These are phyloP conservation scores for Drosophila pandora DNA, from an alignment of 1,140 invertebrate species.

Conservation along the genomic window DNA sequence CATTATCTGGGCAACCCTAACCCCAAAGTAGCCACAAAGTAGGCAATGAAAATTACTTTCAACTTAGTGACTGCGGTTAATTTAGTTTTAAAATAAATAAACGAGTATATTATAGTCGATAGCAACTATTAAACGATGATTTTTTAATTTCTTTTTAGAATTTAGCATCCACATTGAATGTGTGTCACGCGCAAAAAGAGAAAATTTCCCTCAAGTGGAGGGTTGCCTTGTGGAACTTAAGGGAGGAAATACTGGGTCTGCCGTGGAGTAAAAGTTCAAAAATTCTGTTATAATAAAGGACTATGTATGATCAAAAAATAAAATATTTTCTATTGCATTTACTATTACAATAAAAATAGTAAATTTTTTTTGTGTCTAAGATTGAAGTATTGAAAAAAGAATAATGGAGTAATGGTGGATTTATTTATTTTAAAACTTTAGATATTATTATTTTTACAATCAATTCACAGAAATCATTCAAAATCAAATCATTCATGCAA, in stretches of 20 bases:
- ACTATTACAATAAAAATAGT: too few relatives aligned
- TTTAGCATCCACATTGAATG: slow-evolving; percentile 33
- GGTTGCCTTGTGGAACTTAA: slow-evolving; percentile 37
- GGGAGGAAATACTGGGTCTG: slow-evolving; percentile 24
- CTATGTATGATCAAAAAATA: neutral
- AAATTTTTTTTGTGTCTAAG: too few relatives aligned
- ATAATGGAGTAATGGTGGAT: too few relatives aligned
- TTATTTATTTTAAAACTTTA: too few relatives aligned
- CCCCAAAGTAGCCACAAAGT: neutral
- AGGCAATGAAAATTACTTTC: too few relatives aligned
- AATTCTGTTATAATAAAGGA: neutral
- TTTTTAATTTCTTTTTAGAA: neutral
- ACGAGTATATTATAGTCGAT: neutral
- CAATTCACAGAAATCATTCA: too few relatives aligned
- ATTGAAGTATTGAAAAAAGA: too few relatives aligned
- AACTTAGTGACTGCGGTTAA: neutral
- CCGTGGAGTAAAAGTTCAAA: neutral
- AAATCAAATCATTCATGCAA: too few relatives aligned
- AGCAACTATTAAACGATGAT: neutral
- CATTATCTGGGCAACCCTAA: too few relatives aligned
- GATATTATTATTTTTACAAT: too few relatives aligned
- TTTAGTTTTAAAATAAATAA: neutral
- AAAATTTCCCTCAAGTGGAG: slow-evolving; percentile 38
- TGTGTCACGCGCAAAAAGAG: slow-evolving; percentile 58
- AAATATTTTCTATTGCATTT: neutral